phyloP scores from a whole-genome alignment of 2,888 invertebrate species.

The Lochmaea crataegi region DNA sequence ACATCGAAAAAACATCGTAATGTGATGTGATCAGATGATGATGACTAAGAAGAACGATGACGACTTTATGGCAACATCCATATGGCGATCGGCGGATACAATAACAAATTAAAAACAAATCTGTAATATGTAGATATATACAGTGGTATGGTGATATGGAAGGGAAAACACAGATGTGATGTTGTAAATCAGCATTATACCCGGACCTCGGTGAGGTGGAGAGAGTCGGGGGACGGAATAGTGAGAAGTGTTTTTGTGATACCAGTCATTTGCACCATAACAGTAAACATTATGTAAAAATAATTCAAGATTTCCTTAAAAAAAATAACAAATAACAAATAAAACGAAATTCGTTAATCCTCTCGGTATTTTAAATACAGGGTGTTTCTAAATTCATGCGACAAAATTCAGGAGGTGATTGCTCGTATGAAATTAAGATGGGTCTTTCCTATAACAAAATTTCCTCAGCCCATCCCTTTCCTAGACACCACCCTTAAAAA shows the following conservation, averaged over 20 bases:
- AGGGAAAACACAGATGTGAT: constrained; percentile 66
- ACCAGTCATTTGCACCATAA: constrained; percentile 42
- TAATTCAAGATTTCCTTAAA: background rate
- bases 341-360: background rate
- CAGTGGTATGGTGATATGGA: constrained; percentile 48
- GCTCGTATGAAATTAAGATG: too few species aligned
- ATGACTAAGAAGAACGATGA: constrained; percentile 27
- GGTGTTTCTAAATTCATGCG: too few species aligned
- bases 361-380: background rate
- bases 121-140: constrained; percentile 56
- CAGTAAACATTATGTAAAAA: background rate
- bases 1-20: background rate
- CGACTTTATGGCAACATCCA: constrained; percentile 37
- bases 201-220: constrained; percentile 42
- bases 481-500: too few species aligned
- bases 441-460: too few species aligned
- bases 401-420: too few species aligned
- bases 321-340: too few species aligned
- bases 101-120: constrained; percentile 59
- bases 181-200: constrained; percentile 58
- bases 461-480: too few species aligned
- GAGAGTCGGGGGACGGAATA: constrained; percentile 42
- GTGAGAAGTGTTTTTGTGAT: constrained; percentile 51
- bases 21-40: background rate
- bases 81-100: constrained; percentile 44